Conservation (phyloP, 2,797 vertebrate species). For the Hippocampus kuda region DNA sequence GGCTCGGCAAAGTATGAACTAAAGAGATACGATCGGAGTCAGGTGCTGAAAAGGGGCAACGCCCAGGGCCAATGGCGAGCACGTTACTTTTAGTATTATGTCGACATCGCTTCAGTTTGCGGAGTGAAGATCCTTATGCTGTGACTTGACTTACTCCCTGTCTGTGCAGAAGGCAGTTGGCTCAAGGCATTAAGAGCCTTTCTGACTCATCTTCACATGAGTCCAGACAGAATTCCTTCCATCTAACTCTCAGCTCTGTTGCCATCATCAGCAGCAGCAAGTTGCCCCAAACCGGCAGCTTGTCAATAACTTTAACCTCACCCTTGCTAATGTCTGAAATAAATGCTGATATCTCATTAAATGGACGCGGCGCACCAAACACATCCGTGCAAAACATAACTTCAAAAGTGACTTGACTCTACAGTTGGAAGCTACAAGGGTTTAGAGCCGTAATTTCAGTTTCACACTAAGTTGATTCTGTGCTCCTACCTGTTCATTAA, state of each 20-base stretch:
- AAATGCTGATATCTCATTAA: constrained; percentile 57
- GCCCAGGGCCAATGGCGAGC: neutral
- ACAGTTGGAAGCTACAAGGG: constrained; percentile 14
- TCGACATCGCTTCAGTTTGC: constrained; percentile 11
- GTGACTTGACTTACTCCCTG: constrained; percentile 36
- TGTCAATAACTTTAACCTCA: constrained; percentile 47
- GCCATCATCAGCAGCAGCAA: constrained; percentile 41
- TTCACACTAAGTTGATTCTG: constrained; percentile 9
- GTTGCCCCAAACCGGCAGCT: constrained; percentile 55
- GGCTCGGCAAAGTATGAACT: neutral
- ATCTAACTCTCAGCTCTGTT: constrained; percentile 52
- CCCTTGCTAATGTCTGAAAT: constrained; percentile 50
- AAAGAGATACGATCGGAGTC: neutral
- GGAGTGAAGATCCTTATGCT: constrained; percentile 30
- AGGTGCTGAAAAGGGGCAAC: neutral
- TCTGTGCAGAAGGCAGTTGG: constrained; percentile 47
- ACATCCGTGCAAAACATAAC: constrained; percentile 43
- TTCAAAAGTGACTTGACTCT: constrained; percentile 22
- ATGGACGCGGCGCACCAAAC: constrained; percentile 44
- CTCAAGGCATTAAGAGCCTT: constrained; percentile 49
- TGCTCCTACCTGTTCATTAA: constrained; percentile 29
- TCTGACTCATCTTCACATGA: constrained; percentile 70
- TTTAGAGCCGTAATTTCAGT: constrained; percentile 25
- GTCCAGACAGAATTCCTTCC: constrained; percentile 69
- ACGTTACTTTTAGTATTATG: neutral